Base-by-base conservation (phyloP, 2,888 invertebrate species). In the Amphipoea oculea region DNA sequence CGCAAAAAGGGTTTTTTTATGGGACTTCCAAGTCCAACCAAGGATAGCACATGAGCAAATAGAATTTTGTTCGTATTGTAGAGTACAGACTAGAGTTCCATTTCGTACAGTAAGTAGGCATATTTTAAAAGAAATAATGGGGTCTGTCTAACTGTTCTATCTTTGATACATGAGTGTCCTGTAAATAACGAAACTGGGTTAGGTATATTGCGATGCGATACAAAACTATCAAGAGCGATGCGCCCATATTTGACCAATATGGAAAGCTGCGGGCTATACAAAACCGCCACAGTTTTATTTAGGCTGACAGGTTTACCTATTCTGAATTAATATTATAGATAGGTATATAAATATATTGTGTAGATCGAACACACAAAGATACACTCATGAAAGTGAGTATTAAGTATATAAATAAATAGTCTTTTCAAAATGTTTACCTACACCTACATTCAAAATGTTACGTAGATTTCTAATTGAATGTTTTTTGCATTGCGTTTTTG, bases 181-280 rank as follows among this genome's bases (percentile, higher is more conserved):
- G 7, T 60, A 42, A 68, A 68, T 40, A 68, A 17, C 2, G n/a
- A 71, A 48, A 23, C 17, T 29, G 17, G 1, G 14, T 11, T 73
- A 29, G 29, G 29, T 29, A 45, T 74, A 45, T 40, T 66, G 36
- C 11, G 11, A 23, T 11, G 48, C 48, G 75, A 48, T 48, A 74
- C 36, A 67, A 79, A 71, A 29, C 29, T 65, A 12, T 71, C 65
- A 70, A 51, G 4, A 23, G 57, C 7, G 29, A 57, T 51, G 65
- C 51, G 14, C 36, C 42, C 23, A 6, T 72, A 60, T 73, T 73
- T 68, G 48, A 48, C 42, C 14, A 79, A 67, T 36, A n/a, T 0
- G n/a, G 11, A 29, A 14, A 66, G 23, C 65, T 72, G 57, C 78
- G 66, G 17, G 78, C 40, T 17, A 9, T 40, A 57, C 57, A 45